Evolutionary conservation across 2,797 vertebrate genomes (phyloP).

Genomic region (Acanthornis magna): DNA sequence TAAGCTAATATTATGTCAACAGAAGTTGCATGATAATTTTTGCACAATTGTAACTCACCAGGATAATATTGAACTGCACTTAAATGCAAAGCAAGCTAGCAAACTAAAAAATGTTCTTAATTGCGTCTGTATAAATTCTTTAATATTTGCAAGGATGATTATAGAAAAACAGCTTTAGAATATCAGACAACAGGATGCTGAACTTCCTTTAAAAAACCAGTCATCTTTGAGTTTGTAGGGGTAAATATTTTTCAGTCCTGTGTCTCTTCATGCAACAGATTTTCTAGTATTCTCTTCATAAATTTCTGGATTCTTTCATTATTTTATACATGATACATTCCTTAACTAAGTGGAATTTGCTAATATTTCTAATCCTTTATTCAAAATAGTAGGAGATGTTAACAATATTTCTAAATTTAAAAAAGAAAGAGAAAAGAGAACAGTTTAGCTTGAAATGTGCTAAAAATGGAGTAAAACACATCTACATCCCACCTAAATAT

Average conservation of each 20-base stretch:
- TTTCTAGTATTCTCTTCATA: neutral
- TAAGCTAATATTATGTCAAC: neutral
- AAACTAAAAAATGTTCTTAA: neutral
- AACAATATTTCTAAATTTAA: neutral
- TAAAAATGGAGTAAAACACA: neutral
- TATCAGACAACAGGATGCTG: accelerated
- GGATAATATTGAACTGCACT: neutral
- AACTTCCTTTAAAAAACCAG: neutral
- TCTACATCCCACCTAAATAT: neutral
- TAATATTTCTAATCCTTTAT: neutral
- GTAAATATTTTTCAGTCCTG: neutral
- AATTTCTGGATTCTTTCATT: neutral
- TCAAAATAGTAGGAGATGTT: neutral
- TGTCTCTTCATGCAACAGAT: neutral
- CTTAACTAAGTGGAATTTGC: neutral
- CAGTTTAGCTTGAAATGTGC: neutral
- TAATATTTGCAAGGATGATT: neutral
- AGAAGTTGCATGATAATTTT: neutral
- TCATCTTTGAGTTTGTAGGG: neutral
- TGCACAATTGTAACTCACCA: neutral
- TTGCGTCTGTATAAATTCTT: neutral
- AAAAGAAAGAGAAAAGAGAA: neutral
- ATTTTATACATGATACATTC: neutral
- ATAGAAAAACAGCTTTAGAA: neutral
- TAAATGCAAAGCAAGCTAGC: neutral